phyloP scores from a whole-genome alignment of 2,113 vertebrate species.

The Ciconia maguari region DNA sequence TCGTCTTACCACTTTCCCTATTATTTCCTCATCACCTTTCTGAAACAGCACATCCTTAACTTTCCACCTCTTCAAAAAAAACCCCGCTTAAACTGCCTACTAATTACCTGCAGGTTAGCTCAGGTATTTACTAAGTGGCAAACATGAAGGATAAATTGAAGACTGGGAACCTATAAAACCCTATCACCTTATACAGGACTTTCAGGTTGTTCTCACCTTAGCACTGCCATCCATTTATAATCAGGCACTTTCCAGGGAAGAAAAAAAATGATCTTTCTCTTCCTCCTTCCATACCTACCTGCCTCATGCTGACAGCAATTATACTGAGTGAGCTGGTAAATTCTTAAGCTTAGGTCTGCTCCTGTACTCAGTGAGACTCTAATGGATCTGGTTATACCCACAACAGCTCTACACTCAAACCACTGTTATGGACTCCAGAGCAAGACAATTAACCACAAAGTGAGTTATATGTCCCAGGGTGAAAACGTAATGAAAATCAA shows the following conservation, averaged over 20 bases:
- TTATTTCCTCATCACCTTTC: background rate
- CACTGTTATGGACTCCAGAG: background rate
- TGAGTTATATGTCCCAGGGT: constrained; percentile 51
- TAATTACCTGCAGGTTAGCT: background rate
- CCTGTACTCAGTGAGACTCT: background rate
- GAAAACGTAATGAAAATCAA: constrained; percentile 7
- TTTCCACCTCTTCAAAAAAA: background rate
- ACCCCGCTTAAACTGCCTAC: background rate
- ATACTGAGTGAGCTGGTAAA: background rate
- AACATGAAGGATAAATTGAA: background rate
- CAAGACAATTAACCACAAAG: constrained; percentile 65
- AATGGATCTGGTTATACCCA: constrained; percentile 55
- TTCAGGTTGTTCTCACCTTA: constrained; percentile 1
- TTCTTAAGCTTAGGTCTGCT: background rate
- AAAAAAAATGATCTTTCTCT: background rate
- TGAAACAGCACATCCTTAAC: background rate
- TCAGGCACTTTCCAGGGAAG: constrained; percentile 26
- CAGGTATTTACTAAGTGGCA: background rate
- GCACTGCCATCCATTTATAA: constrained; percentile 21
- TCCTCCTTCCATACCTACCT: background rate
- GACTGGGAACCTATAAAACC: background rate
- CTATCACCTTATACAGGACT: background rate
- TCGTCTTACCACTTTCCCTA: background rate
- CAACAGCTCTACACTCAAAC: constrained; percentile 32
- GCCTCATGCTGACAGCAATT: constrained; percentile 30